A percentile compares a stretch with the other conserved stretches of the same genome.
Evolutionary conservation across 2,113 vertebrate genomes (phyloP).

Genomic region (Boleophthalmus pectinirostris): DNA sequence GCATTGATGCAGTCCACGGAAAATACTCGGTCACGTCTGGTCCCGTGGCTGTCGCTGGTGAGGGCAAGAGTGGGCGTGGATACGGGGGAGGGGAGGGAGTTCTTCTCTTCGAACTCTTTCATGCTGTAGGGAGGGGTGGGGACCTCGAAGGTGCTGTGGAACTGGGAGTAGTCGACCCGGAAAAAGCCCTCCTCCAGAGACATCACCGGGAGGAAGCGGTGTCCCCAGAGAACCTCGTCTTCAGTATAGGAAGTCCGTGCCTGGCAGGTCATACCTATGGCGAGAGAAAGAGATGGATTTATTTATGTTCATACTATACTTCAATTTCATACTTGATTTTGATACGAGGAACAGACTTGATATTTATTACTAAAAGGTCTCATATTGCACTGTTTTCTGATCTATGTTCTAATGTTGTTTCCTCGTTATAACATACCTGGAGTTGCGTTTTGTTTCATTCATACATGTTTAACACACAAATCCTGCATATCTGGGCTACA

Average conservation of each 20-base stretch:
- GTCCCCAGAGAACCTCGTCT: slow-evolving; percentile 90
- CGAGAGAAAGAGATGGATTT: not conserved
- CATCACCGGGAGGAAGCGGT: slow-evolving; percentile 89
- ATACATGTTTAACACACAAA: no score
- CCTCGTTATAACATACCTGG: no score
- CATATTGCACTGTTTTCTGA: no score
- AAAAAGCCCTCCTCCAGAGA: slow-evolving; percentile 91
- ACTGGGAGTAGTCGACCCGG: slow-evolving; percentile 89
- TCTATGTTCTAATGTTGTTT: no score
- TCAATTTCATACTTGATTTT: no score
- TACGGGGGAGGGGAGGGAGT: slow-evolving; percentile 72
- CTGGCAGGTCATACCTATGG: slow-evolving; percentile 88
- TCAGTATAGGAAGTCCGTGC: slow-evolving; percentile 89
- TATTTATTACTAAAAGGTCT: no score
- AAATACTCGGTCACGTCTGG: slow-evolving; percentile 74
- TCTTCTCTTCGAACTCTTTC: slow-evolving; percentile 85
- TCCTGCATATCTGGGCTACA: no score
- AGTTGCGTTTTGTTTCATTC: no score
- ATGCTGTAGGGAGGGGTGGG: slow-evolving; percentile 85
- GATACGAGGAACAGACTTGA: no score
- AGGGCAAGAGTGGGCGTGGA: slow-evolving; percentile 66
- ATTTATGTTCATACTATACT: no score
- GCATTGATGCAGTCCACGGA: slow-evolving; percentile 78
- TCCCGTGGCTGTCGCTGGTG: slow-evolving; percentile 47
- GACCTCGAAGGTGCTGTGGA: slow-evolving; percentile 87